Conservation (phyloP, 2,888 invertebrate genomes). For the Apocheima hispidaria region DNA sequence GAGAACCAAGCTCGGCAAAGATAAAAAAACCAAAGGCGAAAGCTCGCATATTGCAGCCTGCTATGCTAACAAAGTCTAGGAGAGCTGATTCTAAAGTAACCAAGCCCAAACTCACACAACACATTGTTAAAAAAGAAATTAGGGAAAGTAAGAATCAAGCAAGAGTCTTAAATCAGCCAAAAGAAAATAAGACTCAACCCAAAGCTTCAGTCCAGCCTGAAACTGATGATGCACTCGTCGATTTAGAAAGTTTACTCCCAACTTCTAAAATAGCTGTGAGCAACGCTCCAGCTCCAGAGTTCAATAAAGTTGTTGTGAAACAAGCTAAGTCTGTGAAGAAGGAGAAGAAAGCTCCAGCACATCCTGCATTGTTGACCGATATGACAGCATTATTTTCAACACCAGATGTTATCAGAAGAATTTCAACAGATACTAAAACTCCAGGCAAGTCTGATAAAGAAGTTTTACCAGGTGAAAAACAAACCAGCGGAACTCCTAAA, state of each 20-base stretch:
- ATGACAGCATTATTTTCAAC: slow-evolving; percentile 91
- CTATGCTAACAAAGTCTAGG: slow-evolving; percentile 54
- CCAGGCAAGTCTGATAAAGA: slow-evolving; percentile 84
- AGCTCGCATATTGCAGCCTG: slow-evolving; percentile 68
- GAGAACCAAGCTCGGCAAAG: slow-evolving; percentile 65
- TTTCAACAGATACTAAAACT: slow-evolving; percentile 82
- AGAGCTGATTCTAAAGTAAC: slow-evolving; percentile 66
- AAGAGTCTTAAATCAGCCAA: slow-evolving; percentile 51
- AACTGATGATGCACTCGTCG: slow-evolving; percentile 55
- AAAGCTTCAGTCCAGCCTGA: slow-evolving; percentile 18
- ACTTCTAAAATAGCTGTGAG: slow-evolving; percentile 56
- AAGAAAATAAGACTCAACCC: slow-evolving; percentile 11
- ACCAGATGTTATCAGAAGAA: slow-evolving; percentile 91
- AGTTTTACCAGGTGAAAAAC: slow-evolving; percentile 51
- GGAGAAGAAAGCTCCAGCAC: slow-evolving; percentile 87
- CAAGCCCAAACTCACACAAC: slow-evolving; percentile 65
- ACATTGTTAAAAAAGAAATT: slow-evolving; percentile 68
- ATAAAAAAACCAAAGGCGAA: slow-evolving; percentile 70
- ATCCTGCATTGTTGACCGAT: slow-evolving; percentile 83
- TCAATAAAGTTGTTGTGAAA: slow-evolving; percentile 77
- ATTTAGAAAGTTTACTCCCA: slow-evolving; percentile 62
- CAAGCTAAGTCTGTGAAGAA: slow-evolving; percentile 71
- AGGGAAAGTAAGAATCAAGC: slow-evolving; percentile 67
- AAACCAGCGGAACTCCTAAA: slow-evolving; percentile 45
- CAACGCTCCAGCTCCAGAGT: slow-evolving; percentile 49